A percentile compares a stretch with the other conserved stretches of the same genome.
Conservation (phyloP, 2,113 vertebrate species). For the Pithys albifrons region DNA sequence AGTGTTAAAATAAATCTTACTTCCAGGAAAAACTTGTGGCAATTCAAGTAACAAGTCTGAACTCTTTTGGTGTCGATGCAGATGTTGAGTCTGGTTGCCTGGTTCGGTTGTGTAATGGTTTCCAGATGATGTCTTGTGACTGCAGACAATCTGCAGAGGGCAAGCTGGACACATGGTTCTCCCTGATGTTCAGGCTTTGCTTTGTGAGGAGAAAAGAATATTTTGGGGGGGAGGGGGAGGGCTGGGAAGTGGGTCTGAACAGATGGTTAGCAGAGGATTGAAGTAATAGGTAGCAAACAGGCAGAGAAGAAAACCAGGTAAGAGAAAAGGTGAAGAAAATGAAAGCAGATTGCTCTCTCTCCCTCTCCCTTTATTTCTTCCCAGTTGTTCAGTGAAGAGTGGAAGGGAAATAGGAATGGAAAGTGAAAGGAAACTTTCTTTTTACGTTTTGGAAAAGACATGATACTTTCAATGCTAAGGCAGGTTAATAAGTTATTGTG, state of each 20-base stretch:
- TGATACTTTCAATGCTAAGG: background rate
- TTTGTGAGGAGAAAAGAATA: background rate
- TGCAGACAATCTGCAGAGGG: constrained; percentile 13
- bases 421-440: background rate
- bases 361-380: background rate
- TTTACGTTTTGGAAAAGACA: background rate
- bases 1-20: constrained; percentile 43
- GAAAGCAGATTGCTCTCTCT: background rate
- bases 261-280: constrained; percentile 4
- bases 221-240: rapidly evolving
- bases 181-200: constrained; percentile 14
- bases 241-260: background rate
- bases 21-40: constrained; percentile 15
- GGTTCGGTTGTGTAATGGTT: background rate
- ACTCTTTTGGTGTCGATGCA: constrained; percentile 4
- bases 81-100: background rate
- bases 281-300: background rate
- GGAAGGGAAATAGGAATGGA: background rate
- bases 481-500: background rate
- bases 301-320: background rate
- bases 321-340: background rate
- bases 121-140: constrained; percentile 41
- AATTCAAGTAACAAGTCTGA: background rate
- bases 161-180: constrained; percentile 7
- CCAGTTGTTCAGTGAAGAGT: background rate